These are phyloP conservation scores for Troides oblongomaculatus DNA, from an alignment of 2,888 invertebrate genomes.

Conservation along the genomic window DNA sequence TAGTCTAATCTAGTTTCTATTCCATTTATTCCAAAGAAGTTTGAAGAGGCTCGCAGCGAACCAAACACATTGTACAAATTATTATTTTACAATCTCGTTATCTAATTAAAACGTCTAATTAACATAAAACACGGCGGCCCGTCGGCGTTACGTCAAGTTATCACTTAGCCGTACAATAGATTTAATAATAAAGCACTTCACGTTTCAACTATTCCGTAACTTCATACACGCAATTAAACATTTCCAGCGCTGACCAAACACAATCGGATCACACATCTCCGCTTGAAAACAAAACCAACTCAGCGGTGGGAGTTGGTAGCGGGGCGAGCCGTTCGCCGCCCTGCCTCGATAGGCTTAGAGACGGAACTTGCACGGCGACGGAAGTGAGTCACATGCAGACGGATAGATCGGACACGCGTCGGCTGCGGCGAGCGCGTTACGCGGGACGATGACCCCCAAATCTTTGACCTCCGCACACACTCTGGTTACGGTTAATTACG, in stretches of 20 bases:
- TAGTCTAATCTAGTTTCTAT: too few relatives aligned
- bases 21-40: too few relatives aligned
- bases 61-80: too few relatives aligned
- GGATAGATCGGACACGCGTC: conserved; percentile 62
- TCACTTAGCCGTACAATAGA: neutral
- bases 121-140: conserved; percentile 13
- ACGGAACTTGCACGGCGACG: conserved; percentile 32
- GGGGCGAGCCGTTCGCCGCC: neutral
- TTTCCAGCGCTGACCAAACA: conserved; percentile 72
- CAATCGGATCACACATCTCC: conserved; percentile 66
- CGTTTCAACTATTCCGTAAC: conserved; percentile 52
- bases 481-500: conserved; percentile 33
- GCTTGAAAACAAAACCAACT: conserved; percentile 42
- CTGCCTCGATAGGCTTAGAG: conserved; percentile 33
- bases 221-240: conserved; percentile 68
- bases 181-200: conserved; percentile 36
- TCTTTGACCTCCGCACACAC: conserved; percentile 49
- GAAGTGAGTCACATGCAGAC: conserved; percentile 34
- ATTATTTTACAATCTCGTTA: neutral
- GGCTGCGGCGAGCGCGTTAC: conserved; percentile 40
- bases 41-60: too few relatives aligned
- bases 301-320: neutral
- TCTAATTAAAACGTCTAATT: conserved; percentile 19
- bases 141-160: neutral
- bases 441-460: conserved; percentile 49